Percentiles rank a stretch among this genome's conserved stretches.
phyloP scores from a whole-genome alignment of 64 coral and sea anemone genomes.

The Porites australiensis region DNA sequence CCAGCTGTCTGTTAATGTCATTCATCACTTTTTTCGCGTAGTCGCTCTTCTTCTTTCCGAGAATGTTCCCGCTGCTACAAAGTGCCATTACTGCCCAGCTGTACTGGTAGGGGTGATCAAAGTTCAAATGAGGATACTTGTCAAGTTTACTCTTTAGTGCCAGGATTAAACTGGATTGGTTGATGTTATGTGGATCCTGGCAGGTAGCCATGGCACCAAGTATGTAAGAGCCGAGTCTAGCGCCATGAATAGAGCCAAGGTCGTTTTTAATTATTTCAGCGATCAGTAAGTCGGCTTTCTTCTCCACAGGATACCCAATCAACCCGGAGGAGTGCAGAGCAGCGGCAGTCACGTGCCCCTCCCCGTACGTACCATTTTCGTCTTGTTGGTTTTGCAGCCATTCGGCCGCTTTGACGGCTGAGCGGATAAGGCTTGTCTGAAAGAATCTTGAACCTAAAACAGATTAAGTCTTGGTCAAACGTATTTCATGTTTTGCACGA shows the following conservation, averaged over 20 bases:
- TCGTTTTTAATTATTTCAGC: conserved; percentile 23
- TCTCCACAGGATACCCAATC: conserved; percentile 36
- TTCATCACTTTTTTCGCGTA: not conserved
- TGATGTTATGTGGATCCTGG: not conserved
- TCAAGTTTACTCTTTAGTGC: not conserved
- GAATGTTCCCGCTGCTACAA: conserved; percentile 1
- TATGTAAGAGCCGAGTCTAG: not conserved
- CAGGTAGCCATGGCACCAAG: conserved; percentile 22
- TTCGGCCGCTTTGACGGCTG: conserved; percentile 44
- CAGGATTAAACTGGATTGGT: conserved; percentile 20
- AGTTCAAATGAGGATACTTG: conserved; percentile 1
- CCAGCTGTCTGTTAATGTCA: not conserved
- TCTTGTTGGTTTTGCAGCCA: conserved; percentile 34
- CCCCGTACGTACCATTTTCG: conserved; percentile 22
- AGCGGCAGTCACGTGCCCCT: conserved; percentile 24
- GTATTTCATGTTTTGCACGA: too few species aligned
- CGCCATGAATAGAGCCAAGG: not conserved
- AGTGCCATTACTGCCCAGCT: conserved; percentile 9
- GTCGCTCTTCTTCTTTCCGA: not conserved
- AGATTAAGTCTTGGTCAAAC: not conserved
- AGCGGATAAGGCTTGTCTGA: conserved; percentile 21
- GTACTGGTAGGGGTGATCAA: conserved; percentile 51
- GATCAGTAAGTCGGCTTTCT: not conserved
- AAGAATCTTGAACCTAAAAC: conserved; percentile 28
- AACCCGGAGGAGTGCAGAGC: not conserved